These are phyloP conservation scores for Dicyrtomina minuta DNA, from an alignment of 2,888 invertebrate genomes.

Conservation along the genomic window DNA sequence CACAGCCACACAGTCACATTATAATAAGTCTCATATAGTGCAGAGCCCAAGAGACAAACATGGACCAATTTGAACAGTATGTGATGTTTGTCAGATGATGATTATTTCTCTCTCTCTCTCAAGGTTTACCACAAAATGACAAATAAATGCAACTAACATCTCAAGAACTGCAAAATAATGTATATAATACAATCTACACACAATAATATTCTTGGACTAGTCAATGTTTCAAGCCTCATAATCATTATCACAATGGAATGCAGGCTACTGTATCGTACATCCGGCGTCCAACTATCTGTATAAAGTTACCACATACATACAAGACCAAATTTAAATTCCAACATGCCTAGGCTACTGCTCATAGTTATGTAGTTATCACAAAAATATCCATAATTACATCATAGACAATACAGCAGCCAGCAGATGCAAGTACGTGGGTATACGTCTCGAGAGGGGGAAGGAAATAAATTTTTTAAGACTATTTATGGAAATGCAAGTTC, in stretches of 20 bases:
- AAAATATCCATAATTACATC: not conserved
- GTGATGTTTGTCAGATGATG: slow-evolving; percentile 4
- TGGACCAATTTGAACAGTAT: not conserved
- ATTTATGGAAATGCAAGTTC: slow-evolving; percentile 20
- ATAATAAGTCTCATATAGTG: no score
- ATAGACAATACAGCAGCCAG: slow-evolving; percentile 1
- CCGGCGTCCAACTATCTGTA: no score
- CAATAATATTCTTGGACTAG: not conserved
- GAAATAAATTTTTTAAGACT: not conserved
- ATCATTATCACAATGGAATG: no score
- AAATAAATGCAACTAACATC: slow-evolving; percentile 17
- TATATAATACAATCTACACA: not conserved
- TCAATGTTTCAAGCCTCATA: not conserved
- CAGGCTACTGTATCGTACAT: no score
- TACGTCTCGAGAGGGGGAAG: not conserved
- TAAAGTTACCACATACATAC: no score
- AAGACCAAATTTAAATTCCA: no score
- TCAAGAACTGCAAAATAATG: not conserved
- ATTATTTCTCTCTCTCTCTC: slow-evolving; percentile 8
- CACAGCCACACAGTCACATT: no score
- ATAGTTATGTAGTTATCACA: no score
- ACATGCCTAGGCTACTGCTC: no score
- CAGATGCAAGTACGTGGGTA: no score
- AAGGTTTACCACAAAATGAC: slow-evolving; percentile 29
- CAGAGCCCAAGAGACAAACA: no score